phyloP scores from a whole-genome alignment of 2,888 invertebrate species.

The Melieria omissa region DNA sequence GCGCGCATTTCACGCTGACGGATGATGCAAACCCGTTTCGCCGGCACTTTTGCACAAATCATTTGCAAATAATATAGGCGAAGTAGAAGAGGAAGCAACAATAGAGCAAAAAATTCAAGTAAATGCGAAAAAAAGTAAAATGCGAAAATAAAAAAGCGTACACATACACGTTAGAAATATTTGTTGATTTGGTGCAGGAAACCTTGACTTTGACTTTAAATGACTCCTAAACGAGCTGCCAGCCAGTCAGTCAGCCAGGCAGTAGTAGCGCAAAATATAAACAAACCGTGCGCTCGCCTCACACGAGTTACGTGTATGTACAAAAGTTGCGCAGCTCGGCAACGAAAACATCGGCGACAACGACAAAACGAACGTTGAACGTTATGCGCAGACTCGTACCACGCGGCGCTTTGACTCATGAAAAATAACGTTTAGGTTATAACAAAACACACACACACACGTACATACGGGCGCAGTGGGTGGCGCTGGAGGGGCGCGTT shows the following conservation, averaged over 20 bases:
- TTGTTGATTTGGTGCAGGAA: constrained; percentile 44
- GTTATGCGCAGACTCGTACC: too few relatives aligned
- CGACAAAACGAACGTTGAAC: neutral
- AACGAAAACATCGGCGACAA: neutral
- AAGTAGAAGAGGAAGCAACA: neutral
- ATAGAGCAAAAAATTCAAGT: neutral
- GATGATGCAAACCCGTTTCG: too few relatives aligned
- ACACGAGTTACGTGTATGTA: neutral
- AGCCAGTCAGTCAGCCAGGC: neutral
- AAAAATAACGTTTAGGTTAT: too few relatives aligned
- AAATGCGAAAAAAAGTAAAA: constrained; percentile 45
- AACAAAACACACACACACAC: too few relatives aligned
- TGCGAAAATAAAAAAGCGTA: neutral
- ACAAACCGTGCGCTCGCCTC: neutral
- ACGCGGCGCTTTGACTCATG: too few relatives aligned
- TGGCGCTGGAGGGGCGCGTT: too few relatives aligned
- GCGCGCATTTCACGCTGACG: too few relatives aligned
- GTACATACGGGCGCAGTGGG: too few relatives aligned
- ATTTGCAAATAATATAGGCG: too few relatives aligned
- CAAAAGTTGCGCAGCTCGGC: too few relatives aligned
- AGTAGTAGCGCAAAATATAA: constrained; percentile 15
- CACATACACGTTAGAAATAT: constrained; percentile 19
- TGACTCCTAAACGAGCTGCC: constrained; percentile 56
- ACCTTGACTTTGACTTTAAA: constrained; percentile 68
- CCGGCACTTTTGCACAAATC: too few relatives aligned